Percentiles rank a stretch among this genome's conserved stretches.
Conservation (phyloP, 2,797 vertebrate species). For the Acanthurus lineatus region DNA sequence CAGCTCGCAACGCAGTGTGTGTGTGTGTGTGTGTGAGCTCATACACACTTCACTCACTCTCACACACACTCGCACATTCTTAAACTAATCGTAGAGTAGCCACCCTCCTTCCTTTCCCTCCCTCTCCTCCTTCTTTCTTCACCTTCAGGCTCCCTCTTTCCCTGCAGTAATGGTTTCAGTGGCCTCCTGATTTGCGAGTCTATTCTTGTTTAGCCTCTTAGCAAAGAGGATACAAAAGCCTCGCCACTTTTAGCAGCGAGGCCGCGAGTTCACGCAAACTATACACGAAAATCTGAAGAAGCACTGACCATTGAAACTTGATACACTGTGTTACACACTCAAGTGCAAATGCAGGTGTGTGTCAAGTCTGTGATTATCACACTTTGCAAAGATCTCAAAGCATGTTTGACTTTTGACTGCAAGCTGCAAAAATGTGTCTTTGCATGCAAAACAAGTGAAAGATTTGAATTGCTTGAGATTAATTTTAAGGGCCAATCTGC, state of each 20-base stretch:
- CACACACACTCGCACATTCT: conserved; percentile 68
- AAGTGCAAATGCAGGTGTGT: background rate
- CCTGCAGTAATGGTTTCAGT: conserved; percentile 70
- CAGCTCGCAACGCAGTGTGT: conserved; percentile 53
- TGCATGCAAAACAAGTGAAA: too few species aligned
- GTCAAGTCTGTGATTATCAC: background rate
- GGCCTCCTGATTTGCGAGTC: conserved; percentile 81
- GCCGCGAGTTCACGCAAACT: conserved; percentile 19
- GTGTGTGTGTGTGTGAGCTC: conserved; percentile 40
- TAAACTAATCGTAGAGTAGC: conserved; percentile 76
- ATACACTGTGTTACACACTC: background rate
- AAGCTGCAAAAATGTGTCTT: too few species aligned
- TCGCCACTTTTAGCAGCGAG: conserved; percentile 59
- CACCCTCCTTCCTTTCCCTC: conserved; percentile 64
- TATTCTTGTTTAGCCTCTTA: conserved; percentile 83
- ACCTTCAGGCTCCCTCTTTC: conserved; percentile 73
- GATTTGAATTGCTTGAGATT: too few species aligned
- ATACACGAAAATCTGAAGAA: conserved; percentile 1
- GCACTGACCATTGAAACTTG: conserved; percentile 1
- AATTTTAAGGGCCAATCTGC: too few species aligned
- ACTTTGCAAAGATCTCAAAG: too few species aligned
- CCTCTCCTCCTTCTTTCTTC: conserved; percentile 71
- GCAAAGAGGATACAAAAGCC: conserved; percentile 73
- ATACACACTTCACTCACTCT: conserved; percentile 41
- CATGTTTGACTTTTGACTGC: too few species aligned